phyloP scores from a whole-genome alignment of 1,140 invertebrate genomes.

The Mya arenaria region DNA sequence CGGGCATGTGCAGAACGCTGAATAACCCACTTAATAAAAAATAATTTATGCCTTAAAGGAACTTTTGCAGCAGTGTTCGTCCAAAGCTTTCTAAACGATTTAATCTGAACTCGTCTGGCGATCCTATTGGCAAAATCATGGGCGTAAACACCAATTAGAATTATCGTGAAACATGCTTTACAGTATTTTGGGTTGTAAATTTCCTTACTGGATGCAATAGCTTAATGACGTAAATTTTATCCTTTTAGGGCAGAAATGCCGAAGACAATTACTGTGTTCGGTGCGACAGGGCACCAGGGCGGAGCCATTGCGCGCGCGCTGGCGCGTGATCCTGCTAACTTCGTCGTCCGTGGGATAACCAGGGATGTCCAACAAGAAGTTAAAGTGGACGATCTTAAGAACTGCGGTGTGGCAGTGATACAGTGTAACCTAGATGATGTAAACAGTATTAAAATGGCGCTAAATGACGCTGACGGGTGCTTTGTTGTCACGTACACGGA shows the following conservation, averaged over 20 bases:
- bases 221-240: background rate
- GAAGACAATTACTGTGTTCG: slow-evolving; percentile 51
- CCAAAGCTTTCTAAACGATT: too few species aligned
- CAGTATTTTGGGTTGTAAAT: too few species aligned
- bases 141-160: too few species aligned
- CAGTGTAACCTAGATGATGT: slow-evolving; percentile 59
- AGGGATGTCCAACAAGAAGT: slow-evolving; percentile 43
- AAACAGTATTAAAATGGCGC: slow-evolving; percentile 56
- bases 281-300: slow-evolving; percentile 56
- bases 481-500: slow-evolving; percentile 73
- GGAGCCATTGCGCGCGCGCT: slow-evolving; percentile 57
- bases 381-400: slow-evolving; percentile 39
- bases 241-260: slow-evolving; percentile 28
- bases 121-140: too few species aligned
- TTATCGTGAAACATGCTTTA: too few species aligned
- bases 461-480: slow-evolving; percentile 66
- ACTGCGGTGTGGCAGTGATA: slow-evolving; percentile 50
- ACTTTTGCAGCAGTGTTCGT: too few species aligned
- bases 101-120: too few species aligned
- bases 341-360: slow-evolving; percentile 54
- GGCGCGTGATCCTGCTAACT: slow-evolving; percentile 40
- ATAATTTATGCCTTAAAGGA: too few species aligned
- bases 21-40: too few species aligned
- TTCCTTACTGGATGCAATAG: too few species aligned
- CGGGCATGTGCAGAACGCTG: too few species aligned